Evolutionary conservation across 1,140 invertebrate genomes (phyloP).

Genomic region (Asbolus verrucosus): DNA sequence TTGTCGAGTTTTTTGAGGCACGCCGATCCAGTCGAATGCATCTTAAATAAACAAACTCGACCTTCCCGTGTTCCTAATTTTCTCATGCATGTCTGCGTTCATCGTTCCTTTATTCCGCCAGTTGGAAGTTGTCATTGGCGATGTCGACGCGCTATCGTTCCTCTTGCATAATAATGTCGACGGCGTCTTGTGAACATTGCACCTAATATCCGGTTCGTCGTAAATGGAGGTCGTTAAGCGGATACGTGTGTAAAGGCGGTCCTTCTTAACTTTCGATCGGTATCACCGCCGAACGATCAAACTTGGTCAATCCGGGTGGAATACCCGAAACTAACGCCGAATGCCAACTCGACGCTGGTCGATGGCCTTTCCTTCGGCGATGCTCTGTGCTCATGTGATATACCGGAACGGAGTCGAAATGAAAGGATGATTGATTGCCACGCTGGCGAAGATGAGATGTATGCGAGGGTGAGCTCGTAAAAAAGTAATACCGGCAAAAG

Average conservation of each 20-base stretch:
- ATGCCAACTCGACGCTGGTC: conserved; percentile 23
- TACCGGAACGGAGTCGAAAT: not conserved
- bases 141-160: conserved; percentile 8
- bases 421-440: conserved; percentile 30
- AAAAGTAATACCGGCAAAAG: conserved; percentile 7
- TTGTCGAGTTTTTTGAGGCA: not conserved
- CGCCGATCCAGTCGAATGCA: conserved; percentile 7
- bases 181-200: conserved; percentile 21
- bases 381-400: conserved; percentile 11
- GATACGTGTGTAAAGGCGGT: conserved; percentile 28
- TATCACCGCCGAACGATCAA: conserved; percentile 25
- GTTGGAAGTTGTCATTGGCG: too few relatives aligned
- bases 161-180: conserved; percentile 34
- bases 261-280: conserved; percentile 29
- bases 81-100: conserved; percentile 17
- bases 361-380: conserved; percentile 4
- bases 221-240: conserved; percentile 29
- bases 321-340: conserved; percentile 13
- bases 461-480: not conserved
- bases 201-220: conserved; percentile 29
- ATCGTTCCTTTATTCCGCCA: not conserved
- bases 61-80: conserved; percentile 26
- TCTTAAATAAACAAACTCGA: conserved; percentile 34
- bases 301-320: conserved; percentile 12
- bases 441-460: not conserved